phyloP scores from a whole-genome alignment of 2,888 invertebrate genomes.

The Dasysyrphus albostriatus region DNA sequence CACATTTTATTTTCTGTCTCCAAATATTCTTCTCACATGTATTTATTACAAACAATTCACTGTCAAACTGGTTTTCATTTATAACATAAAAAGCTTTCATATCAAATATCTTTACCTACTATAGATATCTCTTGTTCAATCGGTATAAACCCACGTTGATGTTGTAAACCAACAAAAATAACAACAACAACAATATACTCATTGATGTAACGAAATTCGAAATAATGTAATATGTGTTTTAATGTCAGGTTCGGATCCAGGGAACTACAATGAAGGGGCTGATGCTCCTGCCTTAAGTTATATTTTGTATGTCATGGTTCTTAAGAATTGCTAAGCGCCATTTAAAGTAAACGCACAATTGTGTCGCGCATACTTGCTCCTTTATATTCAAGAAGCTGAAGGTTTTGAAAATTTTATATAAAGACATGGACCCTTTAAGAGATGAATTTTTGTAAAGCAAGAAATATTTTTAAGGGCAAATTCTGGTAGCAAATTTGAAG shows the following conservation, averaged over 20 bases:
- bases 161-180: conserved; percentile 21
- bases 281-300: too few species aligned
- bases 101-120: conserved; percentile 3
- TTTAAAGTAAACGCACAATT: too few species aligned
- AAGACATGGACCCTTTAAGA: too few species aligned
- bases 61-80: conserved; percentile 5
- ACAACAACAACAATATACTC: conserved; percentile 16
- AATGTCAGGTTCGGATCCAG: neutral
- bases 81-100: neutral
- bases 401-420: too few species aligned
- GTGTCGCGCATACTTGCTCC: too few species aligned
- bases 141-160: neutral
- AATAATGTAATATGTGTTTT: conserved; percentile 42
- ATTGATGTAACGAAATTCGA: conserved; percentile 47
- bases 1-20: neutral
- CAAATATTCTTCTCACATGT: neutral
- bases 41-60: neutral
- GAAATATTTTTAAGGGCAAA: too few species aligned
- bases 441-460: too few species aligned
- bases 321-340: too few species aligned
- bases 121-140: neutral
- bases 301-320: too few species aligned
- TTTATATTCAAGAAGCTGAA: too few species aligned
- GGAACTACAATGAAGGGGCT: neutral
- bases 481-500: too few species aligned